Evolutionary conservation across 2,888 invertebrate genomes (phyloP).

Genomic region (Dyspetes luteomarginatus): DNA sequence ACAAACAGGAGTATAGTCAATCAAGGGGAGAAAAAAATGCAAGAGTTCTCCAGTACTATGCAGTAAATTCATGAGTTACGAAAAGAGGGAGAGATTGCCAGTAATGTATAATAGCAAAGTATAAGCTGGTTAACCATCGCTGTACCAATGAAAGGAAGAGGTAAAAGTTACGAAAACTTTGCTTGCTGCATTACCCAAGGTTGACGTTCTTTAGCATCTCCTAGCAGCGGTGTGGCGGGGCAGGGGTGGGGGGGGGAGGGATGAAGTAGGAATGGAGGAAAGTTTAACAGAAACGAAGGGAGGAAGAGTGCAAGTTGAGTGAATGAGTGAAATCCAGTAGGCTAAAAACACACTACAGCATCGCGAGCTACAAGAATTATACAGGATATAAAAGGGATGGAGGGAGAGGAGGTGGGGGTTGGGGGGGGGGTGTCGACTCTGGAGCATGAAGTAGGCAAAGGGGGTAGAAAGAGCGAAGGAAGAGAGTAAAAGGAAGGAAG

Average conservation of each 20-base stretch:
- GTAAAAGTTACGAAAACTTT: constrained; percentile 63
- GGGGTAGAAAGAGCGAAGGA: constrained; percentile 32
- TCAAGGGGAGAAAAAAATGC: neutral
- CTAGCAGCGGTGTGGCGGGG: constrained; percentile 19
- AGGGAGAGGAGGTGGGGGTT: neutral
- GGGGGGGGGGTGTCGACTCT: constrained; percentile 17
- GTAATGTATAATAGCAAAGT: constrained; percentile 30
- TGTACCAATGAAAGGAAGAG: constrained; percentile 54
- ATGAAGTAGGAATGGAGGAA: neutral
- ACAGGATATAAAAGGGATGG: constrained; percentile 48
- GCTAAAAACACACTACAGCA: constrained; percentile 62
- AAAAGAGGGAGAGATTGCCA: neutral
- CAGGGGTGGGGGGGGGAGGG: constrained; percentile 16
- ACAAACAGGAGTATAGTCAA: neutral
- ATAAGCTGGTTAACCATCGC: constrained; percentile 2
- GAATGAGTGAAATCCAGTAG: constrained; percentile 46
- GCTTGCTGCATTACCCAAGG: constrained; percentile 51
- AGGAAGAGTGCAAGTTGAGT: constrained; percentile 43
- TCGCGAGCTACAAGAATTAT: constrained; percentile 59
- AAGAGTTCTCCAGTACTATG: neutral
- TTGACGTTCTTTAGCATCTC: constrained; percentile 48
- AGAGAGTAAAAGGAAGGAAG: constrained; percentile 40
- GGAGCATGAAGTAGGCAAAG: constrained; percentile 19
- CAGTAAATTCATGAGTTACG: constrained; percentile 36
- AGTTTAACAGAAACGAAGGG: neutral